Conservation (phyloP, 1,140 invertebrate genomes). For the Telenomus remus region DNA sequence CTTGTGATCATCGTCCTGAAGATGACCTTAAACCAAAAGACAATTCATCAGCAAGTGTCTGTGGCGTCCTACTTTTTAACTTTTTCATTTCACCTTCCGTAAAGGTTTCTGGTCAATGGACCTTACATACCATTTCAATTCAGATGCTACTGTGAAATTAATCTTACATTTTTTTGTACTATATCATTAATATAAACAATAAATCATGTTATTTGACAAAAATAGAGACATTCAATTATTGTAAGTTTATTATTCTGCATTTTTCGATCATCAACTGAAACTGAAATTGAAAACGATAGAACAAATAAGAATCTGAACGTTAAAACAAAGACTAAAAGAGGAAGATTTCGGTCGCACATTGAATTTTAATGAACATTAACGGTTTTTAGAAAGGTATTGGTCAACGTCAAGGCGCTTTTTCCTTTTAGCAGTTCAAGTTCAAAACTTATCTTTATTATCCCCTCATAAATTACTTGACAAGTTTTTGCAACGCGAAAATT, state of each 20-base stretch:
- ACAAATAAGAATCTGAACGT: not conserved
- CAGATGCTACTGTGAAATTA: too few relatives aligned
- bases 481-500: not conserved
- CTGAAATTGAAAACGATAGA: too few relatives aligned
- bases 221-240: too few relatives aligned
- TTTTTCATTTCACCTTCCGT: slow-evolving; percentile 12
- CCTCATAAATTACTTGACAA: slow-evolving; percentile 20
- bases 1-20: slow-evolving; percentile 3
- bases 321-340: slow-evolving; percentile 28
- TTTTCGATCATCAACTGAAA: too few relatives aligned
- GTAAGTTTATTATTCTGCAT: too few relatives aligned
- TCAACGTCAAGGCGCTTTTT: slow-evolving; percentile 32
- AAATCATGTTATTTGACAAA: too few relatives aligned
- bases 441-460: slow-evolving; percentile 17
- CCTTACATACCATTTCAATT: too few relatives aligned
- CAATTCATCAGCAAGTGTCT: slow-evolving; percentile 34
- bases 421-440: slow-evolving; percentile 33
- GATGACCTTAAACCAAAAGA: slow-evolving; percentile 19
- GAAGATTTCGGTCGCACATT: slow-evolving; percentile 61
- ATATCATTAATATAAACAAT: too few relatives aligned
- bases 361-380: slow-evolving; percentile 68
- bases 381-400: slow-evolving; percentile 67
- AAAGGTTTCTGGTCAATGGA: too few relatives aligned
- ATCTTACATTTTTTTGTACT: too few relatives aligned
- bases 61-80: slow-evolving; percentile 15